phyloP scores from a whole-genome alignment of 2,797 vertebrate species.

The Clarias laeviceps region DNA sequence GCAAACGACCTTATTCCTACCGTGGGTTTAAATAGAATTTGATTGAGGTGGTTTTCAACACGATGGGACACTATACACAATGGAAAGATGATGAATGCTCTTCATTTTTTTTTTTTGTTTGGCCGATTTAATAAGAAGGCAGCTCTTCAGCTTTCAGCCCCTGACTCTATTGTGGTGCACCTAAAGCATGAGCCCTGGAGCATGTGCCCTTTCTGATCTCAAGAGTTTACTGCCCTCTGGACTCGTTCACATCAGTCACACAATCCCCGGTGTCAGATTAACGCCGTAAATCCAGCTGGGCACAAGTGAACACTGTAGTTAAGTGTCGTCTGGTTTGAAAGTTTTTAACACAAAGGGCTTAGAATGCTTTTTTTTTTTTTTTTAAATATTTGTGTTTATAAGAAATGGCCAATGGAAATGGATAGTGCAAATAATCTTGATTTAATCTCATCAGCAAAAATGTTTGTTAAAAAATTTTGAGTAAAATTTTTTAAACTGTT shows the following conservation, averaged over 20 bases:
- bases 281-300: constrained; percentile 6
- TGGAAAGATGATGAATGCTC: constrained; percentile 50
- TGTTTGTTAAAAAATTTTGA: background rate
- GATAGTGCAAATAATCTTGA: background rate
- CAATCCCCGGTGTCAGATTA: constrained; percentile 30
- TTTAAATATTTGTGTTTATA: background rate
- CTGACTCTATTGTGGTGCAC: constrained; percentile 43
- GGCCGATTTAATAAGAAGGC: constrained; percentile 41
- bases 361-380: background rate
- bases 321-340: background rate
- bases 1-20: constrained; percentile 55
- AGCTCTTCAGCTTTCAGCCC: constrained; percentile 49
- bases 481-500: background rate
- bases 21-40: constrained; percentile 44
- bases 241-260: constrained; percentile 26
- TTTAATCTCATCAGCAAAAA: background rate
- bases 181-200: constrained; percentile 37
- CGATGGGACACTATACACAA: constrained; percentile 37
- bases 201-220: constrained; percentile 39
- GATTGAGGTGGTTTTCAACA: constrained; percentile 46
- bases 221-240: constrained; percentile 17
- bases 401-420: background rate
- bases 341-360: background rate
- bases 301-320: background rate
- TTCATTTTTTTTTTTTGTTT: constrained; percentile 1